phyloP scores from a whole-genome alignment of 2,888 invertebrate species.

The Lumbricus terrestris region DNA sequence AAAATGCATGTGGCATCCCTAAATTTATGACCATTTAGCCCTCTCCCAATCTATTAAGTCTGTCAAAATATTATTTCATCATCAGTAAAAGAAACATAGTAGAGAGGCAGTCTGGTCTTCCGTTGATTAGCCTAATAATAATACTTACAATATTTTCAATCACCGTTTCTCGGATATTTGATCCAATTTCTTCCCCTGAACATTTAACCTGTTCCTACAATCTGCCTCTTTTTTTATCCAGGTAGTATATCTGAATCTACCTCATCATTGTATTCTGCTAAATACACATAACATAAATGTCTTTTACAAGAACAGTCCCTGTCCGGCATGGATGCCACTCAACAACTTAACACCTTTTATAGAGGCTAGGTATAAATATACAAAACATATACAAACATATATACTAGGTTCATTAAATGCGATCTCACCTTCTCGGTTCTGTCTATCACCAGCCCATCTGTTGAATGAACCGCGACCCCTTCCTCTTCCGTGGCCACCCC shows the following conservation, averaged over 20 bases:
- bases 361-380: not conserved
- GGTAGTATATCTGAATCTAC: not conserved
- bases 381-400: too few species aligned
- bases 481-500: constrained; percentile 65
- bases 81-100: not conserved
- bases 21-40: not conserved
- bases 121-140: not conserved
- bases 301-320: not conserved
- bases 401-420: not conserved
- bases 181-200: not conserved
- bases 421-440: constrained; percentile 31
- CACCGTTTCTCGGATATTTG: not conserved
- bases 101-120: not conserved
- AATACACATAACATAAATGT: not conserved
- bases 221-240: not conserved
- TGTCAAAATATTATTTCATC: not conserved
- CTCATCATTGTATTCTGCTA: not conserved
- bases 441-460: constrained; percentile 48
- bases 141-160: not conserved
- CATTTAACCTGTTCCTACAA: not conserved
- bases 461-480: constrained; percentile 54
- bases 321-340: not conserved
- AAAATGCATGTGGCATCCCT: not conserved
- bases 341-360: too few species aligned
- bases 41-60: not conserved